These are phyloP conservation scores for Gallinago solitaria DNA, from an alignment of 2,797 vertebrate species.

Conservation along the genomic window DNA sequence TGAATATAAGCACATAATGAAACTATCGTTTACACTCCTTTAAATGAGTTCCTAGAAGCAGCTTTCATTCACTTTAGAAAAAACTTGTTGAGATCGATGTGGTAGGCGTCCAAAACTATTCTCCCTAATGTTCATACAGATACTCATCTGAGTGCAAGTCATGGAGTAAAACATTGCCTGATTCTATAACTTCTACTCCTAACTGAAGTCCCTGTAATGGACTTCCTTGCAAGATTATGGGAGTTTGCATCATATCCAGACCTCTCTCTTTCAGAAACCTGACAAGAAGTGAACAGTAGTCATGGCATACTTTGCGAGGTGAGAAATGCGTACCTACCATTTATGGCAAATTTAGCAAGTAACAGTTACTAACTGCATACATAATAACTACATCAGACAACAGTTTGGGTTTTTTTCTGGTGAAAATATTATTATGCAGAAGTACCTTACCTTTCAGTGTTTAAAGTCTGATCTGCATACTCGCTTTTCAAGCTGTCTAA, in stretches of 20 bases:
- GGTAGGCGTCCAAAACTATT: background rate
- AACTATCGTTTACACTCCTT: background rate
- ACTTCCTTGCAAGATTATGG: background rate
- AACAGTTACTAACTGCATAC: background rate
- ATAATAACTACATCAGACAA: background rate
- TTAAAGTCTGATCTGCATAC: constrained; percentile 91
- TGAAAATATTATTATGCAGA: background rate
- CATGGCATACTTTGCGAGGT: background rate
- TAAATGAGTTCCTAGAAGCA: background rate
- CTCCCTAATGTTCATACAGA: background rate
- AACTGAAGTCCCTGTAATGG: background rate
- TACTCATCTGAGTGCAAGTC: background rate
- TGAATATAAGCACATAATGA: background rate
- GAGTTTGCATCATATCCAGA: background rate
- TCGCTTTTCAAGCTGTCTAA: constrained; percentile 94
- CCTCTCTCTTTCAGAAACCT: background rate
- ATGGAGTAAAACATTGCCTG: background rate
- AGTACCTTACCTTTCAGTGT: constrained; percentile 84
- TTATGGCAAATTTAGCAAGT: background rate
- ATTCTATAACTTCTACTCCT: background rate
- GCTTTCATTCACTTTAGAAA: background rate
- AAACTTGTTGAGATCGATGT: background rate
- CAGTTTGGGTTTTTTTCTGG: background rate
- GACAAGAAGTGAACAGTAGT: background rate
- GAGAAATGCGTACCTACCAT: background rate